Conservation (phyloP, 2,113 vertebrate genomes). For the Pomatorhinus ruficollis region DNA sequence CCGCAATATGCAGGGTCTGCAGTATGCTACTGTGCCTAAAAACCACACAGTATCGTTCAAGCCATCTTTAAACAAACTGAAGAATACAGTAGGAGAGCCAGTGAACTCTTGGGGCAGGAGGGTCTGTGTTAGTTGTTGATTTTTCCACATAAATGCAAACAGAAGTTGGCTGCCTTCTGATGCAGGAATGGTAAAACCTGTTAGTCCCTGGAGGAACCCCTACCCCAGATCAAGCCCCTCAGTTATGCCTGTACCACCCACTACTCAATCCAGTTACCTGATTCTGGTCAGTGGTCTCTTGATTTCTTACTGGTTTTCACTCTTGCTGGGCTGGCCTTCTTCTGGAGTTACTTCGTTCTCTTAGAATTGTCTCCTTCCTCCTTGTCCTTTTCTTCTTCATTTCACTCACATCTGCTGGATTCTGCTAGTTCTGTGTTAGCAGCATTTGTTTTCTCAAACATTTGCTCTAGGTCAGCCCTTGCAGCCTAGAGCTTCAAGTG, state of each 20-base stretch:
- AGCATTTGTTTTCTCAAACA: neutral
- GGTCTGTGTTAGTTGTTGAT: neutral
- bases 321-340: fast-evolving
- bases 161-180: neutral
- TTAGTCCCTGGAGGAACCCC: neutral
- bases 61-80: neutral
- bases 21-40: neutral
- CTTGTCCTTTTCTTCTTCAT: neutral
- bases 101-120: neutral
- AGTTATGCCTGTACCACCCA: fast-evolving
- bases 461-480: fast-evolving
- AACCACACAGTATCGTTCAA: neutral
- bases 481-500: neutral
- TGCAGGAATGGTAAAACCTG: neutral
- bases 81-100: neutral
- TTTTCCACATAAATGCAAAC: neutral
- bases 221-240: fast-evolving
- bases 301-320: neutral
- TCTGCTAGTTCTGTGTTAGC: neutral
- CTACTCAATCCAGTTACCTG: neutral
- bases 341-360: neutral
- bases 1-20: neutral
- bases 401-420: neutral
- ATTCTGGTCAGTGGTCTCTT: neutral
- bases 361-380: neutral